A percentile compares a stretch with the other conserved stretches of the same genome.
Evolutionary conservation across 1,140 invertebrate species (phyloP).

Genomic region (Cyphomyrmex costatus): DNA sequence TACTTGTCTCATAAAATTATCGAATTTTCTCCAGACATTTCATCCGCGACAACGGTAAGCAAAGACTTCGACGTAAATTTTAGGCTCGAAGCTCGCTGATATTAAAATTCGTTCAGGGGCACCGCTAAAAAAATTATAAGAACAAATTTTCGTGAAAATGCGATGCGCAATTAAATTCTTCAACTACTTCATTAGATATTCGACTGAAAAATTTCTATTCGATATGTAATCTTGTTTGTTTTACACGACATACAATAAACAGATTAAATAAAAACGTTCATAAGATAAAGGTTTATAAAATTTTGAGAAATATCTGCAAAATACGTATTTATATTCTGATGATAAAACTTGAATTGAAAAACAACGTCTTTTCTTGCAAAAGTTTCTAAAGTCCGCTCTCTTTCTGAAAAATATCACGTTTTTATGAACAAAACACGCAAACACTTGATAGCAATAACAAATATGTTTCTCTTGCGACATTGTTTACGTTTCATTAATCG

Average conservation of each 20-base stretch:
- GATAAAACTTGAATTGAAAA: background rate
- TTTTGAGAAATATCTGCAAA: background rate
- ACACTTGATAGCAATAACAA: conserved; percentile 9
- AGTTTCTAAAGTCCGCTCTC: background rate
- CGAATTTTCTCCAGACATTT: conserved; percentile 68
- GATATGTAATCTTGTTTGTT: background rate
- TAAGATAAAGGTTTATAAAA: background rate
- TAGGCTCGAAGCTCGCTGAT: conserved; percentile 33
- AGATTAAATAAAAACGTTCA: background rate
- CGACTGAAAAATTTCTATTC: background rate
- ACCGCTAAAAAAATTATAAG: background rate
- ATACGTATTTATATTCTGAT: background rate
- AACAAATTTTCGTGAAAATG: background rate
- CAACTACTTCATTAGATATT: background rate
- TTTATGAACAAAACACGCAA: background rate
- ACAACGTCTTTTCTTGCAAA: background rate
- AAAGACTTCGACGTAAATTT: conserved; percentile 66
- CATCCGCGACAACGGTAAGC: conserved; percentile 4
- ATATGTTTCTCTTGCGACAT: conserved; percentile 15
- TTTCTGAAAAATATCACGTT: conserved; percentile 22
- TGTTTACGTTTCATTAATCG: conserved; percentile 34
- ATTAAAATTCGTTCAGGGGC: conserved; percentile 24
- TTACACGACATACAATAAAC: background rate
- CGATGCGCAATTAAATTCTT: background rate
- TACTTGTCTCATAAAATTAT: conserved; percentile 65